Evolutionary conservation across 2,113 vertebrate genomes (phyloP).

Genomic region (Corvus hawaiiensis): DNA sequence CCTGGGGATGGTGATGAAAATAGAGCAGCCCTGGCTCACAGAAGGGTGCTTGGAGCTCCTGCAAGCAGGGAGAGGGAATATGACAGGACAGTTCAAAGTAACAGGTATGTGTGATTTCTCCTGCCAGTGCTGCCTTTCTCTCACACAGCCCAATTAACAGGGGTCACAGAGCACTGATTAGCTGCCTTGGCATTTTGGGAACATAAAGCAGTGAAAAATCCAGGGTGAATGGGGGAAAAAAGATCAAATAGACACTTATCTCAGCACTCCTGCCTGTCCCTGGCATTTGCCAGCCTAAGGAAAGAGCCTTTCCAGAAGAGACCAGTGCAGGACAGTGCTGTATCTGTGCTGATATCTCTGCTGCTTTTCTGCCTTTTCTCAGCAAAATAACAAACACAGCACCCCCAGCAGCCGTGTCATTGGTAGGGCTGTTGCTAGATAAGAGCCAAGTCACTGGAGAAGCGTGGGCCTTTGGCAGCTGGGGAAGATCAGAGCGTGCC

Average conservation of each 20-base stretch:
- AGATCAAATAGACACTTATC: slow-evolving; percentile 59
- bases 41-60: slow-evolving; percentile 4
- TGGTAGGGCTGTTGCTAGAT: not conserved
- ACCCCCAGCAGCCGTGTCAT: not conserved
- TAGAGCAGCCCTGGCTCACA: slow-evolving; percentile 16
- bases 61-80: not conserved
- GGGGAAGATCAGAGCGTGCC: not conserved
- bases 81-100: slow-evolving; percentile 39
- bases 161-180: slow-evolving; percentile 55
- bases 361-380: slow-evolving; percentile 31
- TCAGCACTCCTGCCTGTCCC: slow-evolving; percentile 3
- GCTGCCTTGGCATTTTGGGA: slow-evolving; percentile 32
- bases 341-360: not conserved
- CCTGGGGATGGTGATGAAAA: not conserved
- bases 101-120: slow-evolving; percentile 48
- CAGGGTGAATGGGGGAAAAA: slow-evolving; percentile 3
- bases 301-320: slow-evolving; percentile 14
- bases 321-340: not conserved
- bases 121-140: slow-evolving; percentile 11
- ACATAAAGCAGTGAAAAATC: slow-evolving; percentile 45
- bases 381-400: not conserved
- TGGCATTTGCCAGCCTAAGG: slow-evolving; percentile 30
- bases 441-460: not conserved
- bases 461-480: not conserved
- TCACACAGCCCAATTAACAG: slow-evolving; percentile 41